Base-by-base conservation (phyloP, 1,140 invertebrate species). In the Zeugodacus cucurbitae region DNA sequence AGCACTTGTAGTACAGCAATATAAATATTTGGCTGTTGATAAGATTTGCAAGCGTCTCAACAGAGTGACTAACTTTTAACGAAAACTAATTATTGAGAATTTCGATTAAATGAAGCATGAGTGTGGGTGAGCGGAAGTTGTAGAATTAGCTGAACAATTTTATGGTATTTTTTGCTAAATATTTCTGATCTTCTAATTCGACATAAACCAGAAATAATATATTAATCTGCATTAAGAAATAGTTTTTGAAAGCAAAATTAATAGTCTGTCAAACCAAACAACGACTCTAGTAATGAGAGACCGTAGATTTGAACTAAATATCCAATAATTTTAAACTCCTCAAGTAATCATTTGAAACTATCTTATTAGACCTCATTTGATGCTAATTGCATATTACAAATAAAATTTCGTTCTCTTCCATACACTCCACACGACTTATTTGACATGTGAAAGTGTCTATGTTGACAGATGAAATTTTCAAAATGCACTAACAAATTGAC, bases 401-500 rank as follows among this genome's bases (percentile, higher is more conserved):
- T 17, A 5, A 26, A 6, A 82, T 82, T 29, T 54, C 22, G 26
- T 8, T 82, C 6, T 26, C 29, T 82, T 6, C 10, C 44, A 14
- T 14, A 11, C 14, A 48, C 22, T n/a, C 20, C 17, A n/a, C 17
- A 14, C 8, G 70, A 44, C 70, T 6, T 41, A 44, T 48, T 6
- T 82, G 22, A 29, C 20, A 48, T 82, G 34, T 48, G 74, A 29
- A 48, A 82, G n/a, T 48, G 20, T 82, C 44, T 29, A 1, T 37
- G 20, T n/a, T 34, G 74, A 48, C 41, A 54, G 74, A 48, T 41
- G n/a, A 48, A 44, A 82, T 82, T 82, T 82, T 82, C 37, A n/a
- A 62, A 62, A 48, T 48, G 44, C 74, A 78, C 74, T 48, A 26
- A 37, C 74, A 82, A 82, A 48, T 48, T 82, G 74, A 82, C 74